Evolutionary conservation across 2,888 invertebrate genomes (phyloP), one percentile per base, ranked within the genome.

Genomic region (Cerceris ruficornis): DNA sequence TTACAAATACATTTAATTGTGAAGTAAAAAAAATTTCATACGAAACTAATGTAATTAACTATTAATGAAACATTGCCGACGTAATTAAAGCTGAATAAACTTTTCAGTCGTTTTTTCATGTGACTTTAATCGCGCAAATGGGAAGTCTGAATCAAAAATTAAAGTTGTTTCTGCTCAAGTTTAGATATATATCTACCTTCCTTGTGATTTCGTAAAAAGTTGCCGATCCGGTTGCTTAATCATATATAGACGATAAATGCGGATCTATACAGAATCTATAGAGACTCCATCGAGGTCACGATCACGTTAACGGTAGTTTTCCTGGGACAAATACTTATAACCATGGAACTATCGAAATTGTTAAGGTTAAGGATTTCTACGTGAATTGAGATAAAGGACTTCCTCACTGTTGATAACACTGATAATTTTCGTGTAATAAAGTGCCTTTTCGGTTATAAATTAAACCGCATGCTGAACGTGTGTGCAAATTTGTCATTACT

Each of bases 281-380:
- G 68, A 74, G 68, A 13, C 69, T 50, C 73, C 69, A 84, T 84
- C 74, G 84, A 85, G 84, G 84, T 85, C 84, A 84, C 77, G 84
- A 84, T 84, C 80, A 71, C 73, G 82, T 85, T 85, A 82, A 84
- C 84, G 84, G 85, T 85, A 84, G 73, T 84, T 85, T 75, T 72
- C 80, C 52, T 62, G 58, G 60, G 75, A 70, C 80, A 74, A 79
- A 74, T 61, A 68, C 59, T 65, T 65, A 58, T 70, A 72, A 65
- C 70, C 69, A 80, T 68, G 70, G 71, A 80, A 67, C 64, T 15
- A 49, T 57, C 43, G 43, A 50, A 39, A 49, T 67, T 50, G 54
- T 61, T 50, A 69, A 13, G 15, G 7, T 15, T 42, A 9, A 60
- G 64, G 9, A 9, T 55, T 17, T 55, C 52, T 7, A 7, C 14